Base-by-base conservation (phyloP, 2,888 invertebrate species). In the Apodemia hepburni region DNA sequence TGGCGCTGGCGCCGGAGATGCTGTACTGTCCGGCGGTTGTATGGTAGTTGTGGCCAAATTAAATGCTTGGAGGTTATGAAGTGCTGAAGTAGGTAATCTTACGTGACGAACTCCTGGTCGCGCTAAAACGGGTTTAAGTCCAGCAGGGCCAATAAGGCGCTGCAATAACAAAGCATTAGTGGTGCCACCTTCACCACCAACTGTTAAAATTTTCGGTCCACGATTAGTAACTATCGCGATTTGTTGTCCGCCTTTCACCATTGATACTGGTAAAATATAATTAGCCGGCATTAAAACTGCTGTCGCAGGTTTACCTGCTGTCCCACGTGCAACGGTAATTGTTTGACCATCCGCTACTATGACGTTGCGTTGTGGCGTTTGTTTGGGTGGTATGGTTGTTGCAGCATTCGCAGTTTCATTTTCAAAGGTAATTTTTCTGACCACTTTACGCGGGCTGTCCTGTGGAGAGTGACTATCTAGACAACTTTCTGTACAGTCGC, bases 161-260 rank as follows among this genome's bases (percentile, higher is more conserved):
- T 95, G 95, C 59, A 95, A 88, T 18, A 95, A 83, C 15, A 95
- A 80, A 69, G 95, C 92, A 70, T 95, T 95, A 0, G 94, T 92
- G 0, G 94, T 84, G 0, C 92, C 92, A 0, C 82, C 85, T 61
- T 91, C 92, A 0, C 86, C 85, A 4, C 83, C 83, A 66, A 86
- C 93, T 66, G 78, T 93, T 76, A 83, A 82, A 75, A 85, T 84
- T 80, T 81, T 94, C 71, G 82, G 94, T 65, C 95, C 95, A 8
- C 94, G 94, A 68, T 95, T 94, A 6, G 95, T 95, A 5, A 95
- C 94, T 66, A 95, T 95, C 3, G 95, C 94, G 65, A 95, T 94
- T 73, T 95, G 95, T 75, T 95, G 95, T 0, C 94, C 94, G 9
- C 94, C 93, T 81, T 95, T 95, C 65, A 95, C 92, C 88, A 95